Evolutionary conservation across 2,797 vertebrate genomes (phyloP), one percentile per base, ranked within the genome.

Genomic region (Nannoperca obscura): DNA sequence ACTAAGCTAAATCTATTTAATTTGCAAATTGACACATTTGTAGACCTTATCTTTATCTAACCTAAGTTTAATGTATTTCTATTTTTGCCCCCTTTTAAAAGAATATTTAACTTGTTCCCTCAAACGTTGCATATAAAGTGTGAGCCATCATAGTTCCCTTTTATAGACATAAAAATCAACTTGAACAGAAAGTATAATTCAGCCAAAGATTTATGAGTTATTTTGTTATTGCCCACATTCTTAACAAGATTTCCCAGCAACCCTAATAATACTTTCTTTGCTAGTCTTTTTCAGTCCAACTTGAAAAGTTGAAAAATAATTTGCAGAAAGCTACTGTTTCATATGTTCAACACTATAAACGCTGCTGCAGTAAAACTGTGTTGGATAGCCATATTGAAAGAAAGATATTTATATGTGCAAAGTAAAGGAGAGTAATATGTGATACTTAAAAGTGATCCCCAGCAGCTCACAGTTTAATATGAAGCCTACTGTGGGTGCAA

Each of bases 191-290:
- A 71, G 55, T 63, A 52, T 46, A 76, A 78, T 82, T 70, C 49
- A 73, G 63, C 67, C 78, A 83, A 70, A 68, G 65, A 89, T 90
- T 88, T 83, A 86, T 71, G 63, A 81, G 60, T 80, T 87, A 76
- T 90, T 87, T 83, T 82, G 78, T 89, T 87, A 85, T 90, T 88
- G 77, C 54, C 54, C 62, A 79, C 71, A 78, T 75, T 73, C 73
- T 89, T 83, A 85, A 88, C 78, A 89, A 83, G 60, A 78, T 71
- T 89, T 85, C 88, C 80, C 68, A 76, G 84, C 49, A 82, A 78
- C 64, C 34, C 53, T 71, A 79, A 84, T 84, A 79, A 85, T 76
- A 82, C 71, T 83, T 78, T 86, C 63, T 75, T 79, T 65, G 64
- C 80, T 53, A 24, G 62, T 42, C 53, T 70, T 69, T 74, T 74